phyloP scores from a whole-genome alignment of 2,113 vertebrate genomes.

The Amblyornis subalaris region DNA sequence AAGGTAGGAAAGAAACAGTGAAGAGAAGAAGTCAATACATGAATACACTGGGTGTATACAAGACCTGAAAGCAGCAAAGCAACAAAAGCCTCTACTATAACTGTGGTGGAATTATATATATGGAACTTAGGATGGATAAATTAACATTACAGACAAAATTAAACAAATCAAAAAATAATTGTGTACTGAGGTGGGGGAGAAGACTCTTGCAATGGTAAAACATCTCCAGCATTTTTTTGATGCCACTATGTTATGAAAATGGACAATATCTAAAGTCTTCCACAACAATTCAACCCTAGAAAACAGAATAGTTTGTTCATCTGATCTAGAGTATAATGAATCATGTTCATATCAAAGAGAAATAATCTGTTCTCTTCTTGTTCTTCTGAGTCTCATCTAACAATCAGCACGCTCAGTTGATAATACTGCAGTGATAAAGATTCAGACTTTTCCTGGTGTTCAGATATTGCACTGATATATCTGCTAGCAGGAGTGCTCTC shows the following conservation, averaged over 20 bases:
- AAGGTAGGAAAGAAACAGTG: not conserved
- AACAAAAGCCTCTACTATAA: not conserved
- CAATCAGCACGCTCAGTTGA: not conserved
- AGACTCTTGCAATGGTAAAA: not conserved
- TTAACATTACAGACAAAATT: not conserved
- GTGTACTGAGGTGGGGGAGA: accelerated
- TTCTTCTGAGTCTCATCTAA: not conserved
- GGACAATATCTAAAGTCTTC: not conserved
- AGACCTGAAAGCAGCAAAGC: not conserved
- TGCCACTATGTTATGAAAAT: not conserved
- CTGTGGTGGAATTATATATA: not conserved
- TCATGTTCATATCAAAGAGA: not conserved
- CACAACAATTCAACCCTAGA: not conserved
- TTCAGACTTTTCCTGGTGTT: not conserved
- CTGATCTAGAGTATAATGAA: not conserved
- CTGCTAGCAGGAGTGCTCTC: not conserved
- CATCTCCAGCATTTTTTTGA: not conserved
- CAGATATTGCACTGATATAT: not conserved
- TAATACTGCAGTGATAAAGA: not conserved
- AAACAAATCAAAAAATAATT: not conserved
- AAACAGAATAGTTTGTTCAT: not conserved
- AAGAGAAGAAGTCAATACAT: not conserved
- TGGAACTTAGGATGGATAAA: not conserved
- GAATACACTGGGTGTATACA: not conserved
- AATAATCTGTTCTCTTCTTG: not conserved